Evolutionary conservation across 2,113 vertebrate genomes (phyloP), one percentile per base, ranked within the genome.

Genomic region (Odocoileus virginianus): DNA sequence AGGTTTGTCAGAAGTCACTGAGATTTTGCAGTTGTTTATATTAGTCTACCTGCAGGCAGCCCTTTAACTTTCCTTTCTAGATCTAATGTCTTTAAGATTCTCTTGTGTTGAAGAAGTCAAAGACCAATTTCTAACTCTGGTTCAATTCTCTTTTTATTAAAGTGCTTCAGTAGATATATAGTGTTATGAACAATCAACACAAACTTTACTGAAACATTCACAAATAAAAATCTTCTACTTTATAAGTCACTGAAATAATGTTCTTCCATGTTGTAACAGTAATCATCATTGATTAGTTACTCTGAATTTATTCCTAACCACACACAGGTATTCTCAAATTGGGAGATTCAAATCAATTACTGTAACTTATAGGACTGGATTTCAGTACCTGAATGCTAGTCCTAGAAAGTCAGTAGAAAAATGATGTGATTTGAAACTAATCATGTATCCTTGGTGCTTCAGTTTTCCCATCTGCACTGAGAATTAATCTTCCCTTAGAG

Each of bases 61-160:
- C 3, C 67, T 94, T 92, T 52, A 83, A 14, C n/a, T 3, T 81
- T 94, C 61, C 54, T 87, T 88, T 86, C 45, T 86, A 61, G 54
- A 87, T 28, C 23, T 58, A 60, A 61, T 30, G 54, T 89, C 74
- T 83, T 87, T 88, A 83, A 88, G 78, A 83, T 76, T 94, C 16
- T 52, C 45, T 78, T 94, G 30, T 83, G 40, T 45, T 84, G 57
- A 97, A 95, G 84, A 96, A 92, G 57, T 97, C 81, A 93, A 90
- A 96, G 50, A 88, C 17, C 60, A 88, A 71, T 92, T 92, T 97
- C 76, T 92, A 95, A 89, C 60, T 96, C 52, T 67, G 96, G 81
- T 45, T 76, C 54, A 95, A 94, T 95, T 97, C 64, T 97, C 74
- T 93, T 81, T 98, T 97, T 97, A 98, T 98, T 97, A 97, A 96